These are phyloP conservation scores for Rhagologus leucostigma DNA, from an alignment of 2,113 vertebrate genomes.

Conservation along the genomic window DNA sequence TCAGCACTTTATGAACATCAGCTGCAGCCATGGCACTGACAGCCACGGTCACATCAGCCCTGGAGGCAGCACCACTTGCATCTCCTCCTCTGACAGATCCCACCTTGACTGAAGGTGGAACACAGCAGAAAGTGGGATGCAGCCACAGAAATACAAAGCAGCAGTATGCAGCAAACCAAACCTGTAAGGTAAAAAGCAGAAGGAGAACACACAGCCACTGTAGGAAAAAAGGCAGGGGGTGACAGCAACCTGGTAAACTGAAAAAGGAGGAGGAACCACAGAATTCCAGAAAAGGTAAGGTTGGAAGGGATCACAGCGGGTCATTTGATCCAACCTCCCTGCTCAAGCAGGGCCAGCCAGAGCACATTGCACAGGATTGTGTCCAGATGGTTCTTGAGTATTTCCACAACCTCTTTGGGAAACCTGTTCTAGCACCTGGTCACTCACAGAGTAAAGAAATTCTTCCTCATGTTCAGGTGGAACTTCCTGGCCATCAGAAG, in stretches of 20 bases:
- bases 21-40: background rate
- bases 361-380: background rate
- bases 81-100: background rate
- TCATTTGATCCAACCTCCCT: background rate
- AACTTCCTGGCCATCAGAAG: background rate
- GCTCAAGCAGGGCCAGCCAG: background rate
- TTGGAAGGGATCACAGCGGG: background rate
- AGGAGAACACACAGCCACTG: background rate
- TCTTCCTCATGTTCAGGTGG: background rate
- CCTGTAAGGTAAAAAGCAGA: background rate
- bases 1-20: background rate
- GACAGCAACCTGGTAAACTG: background rate
- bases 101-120: background rate
- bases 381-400: background rate
- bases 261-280: background rate
- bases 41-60: background rate
- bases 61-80: fast-evolving
- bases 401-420: background rate
- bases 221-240: background rate
- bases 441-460: background rate
- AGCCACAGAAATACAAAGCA: background rate
- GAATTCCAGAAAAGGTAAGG: background rate
- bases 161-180: background rate
- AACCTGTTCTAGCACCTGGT: background rate
- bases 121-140: background rate